Conservation (phyloP, 2,113 vertebrate species). For the Oxyruncus cristatus region DNA sequence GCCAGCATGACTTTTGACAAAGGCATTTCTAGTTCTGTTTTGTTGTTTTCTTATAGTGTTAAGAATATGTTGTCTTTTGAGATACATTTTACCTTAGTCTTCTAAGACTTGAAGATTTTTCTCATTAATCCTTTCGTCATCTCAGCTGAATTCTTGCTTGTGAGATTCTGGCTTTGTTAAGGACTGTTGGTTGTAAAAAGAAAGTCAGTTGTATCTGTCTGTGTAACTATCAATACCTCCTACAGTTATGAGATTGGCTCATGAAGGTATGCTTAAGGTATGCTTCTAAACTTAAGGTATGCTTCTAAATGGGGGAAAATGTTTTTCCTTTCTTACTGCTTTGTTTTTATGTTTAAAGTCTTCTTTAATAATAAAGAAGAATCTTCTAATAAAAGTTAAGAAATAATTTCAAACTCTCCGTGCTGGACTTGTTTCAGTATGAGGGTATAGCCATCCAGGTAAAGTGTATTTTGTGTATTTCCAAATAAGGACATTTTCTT, state of each 20-base stretch:
- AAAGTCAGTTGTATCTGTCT: background rate
- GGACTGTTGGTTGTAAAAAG: background rate
- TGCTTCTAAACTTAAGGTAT: background rate
- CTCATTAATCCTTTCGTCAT: background rate
- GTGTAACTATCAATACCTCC: background rate
- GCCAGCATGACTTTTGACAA: background rate
- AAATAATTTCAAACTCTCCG: background rate
- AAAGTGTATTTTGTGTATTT: background rate
- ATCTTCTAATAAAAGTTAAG: background rate
- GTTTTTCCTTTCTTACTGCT: background rate
- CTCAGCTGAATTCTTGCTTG: background rate
- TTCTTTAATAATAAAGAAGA: too few species aligned
- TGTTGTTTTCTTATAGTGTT: conserved; percentile 22
- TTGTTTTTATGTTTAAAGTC: background rate
- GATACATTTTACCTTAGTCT: background rate
- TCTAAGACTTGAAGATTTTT: background rate
- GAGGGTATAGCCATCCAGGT: background rate
- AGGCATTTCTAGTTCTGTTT: background rate
- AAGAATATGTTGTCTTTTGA: conserved; percentile 4
- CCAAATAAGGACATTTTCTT: background rate
- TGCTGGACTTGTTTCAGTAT: background rate
- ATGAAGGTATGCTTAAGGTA: background rate
- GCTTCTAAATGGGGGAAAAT: too few species aligned
- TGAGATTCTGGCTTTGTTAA: background rate
- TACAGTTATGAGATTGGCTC: background rate